Evolutionary conservation across 2,888 invertebrate genomes (phyloP).

Genomic region (Dynastes hyllus): DNA sequence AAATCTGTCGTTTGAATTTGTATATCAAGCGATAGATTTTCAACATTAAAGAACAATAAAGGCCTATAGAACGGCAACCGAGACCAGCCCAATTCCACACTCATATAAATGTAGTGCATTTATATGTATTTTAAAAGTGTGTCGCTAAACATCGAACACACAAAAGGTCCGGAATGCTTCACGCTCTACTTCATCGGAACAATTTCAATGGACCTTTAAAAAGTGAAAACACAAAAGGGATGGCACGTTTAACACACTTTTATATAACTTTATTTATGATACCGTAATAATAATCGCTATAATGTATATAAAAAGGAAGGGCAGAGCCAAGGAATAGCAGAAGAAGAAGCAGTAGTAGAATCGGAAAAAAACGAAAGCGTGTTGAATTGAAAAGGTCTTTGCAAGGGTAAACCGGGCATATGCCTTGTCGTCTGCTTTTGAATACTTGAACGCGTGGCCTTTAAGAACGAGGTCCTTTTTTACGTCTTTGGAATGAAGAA

Average conservation of each 20-base stretch:
- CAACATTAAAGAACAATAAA: neutral
- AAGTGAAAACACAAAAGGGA: slow-evolving; percentile 48
- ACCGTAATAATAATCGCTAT: slow-evolving; percentile 32
- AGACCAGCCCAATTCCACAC: neutral
- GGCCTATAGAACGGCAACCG: neutral
- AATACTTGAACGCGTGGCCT: slow-evolving; percentile 31
- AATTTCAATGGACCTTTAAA: slow-evolving; percentile 39
- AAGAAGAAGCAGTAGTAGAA: neutral
- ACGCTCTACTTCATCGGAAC: slow-evolving; percentile 41
- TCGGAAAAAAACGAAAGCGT: slow-evolving; percentile 25
- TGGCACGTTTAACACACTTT: slow-evolving; percentile 36
- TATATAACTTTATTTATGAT: slow-evolving; percentile 13
- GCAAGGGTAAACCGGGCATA: slow-evolving; percentile 19
- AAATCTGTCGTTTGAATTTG: too few species aligned
- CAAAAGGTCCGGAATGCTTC: slow-evolving; percentile 28
- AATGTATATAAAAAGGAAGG: neutral
- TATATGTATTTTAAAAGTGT: slow-evolving; percentile 24
- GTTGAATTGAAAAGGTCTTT: slow-evolving; percentile 33
- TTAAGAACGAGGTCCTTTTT: neutral
- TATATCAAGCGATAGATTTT: too few species aligned
- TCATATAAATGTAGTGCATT: neutral
- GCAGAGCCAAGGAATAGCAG: neutral
- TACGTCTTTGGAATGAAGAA: neutral
- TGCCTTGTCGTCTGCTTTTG: slow-evolving; percentile 10
- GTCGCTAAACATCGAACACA: slow-evolving; percentile 18